A percentile compares a stretch with the other conserved stretches of the same genome.
Conservation (phyloP, 2,888 invertebrate genomes). For the Salticus scenicus region DNA sequence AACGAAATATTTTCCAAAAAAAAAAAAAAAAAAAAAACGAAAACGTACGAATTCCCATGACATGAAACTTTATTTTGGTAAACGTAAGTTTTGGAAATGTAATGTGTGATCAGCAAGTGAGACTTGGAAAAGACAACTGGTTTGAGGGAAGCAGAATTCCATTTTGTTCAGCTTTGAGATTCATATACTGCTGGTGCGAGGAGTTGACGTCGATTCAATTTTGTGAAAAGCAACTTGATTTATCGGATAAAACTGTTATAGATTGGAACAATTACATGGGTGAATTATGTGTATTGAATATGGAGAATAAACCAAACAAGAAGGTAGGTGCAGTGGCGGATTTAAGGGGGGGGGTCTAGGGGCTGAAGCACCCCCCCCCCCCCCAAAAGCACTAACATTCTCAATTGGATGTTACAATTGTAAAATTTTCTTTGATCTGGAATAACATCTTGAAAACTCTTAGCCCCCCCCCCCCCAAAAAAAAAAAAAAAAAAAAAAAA, state of each 20-base stretch:
- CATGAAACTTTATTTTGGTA: slow-evolving; percentile 2
- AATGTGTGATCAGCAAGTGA: background rate
- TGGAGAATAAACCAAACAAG: background rate
- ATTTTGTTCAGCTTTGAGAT: slow-evolving; percentile 25
- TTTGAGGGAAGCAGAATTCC: slow-evolving; percentile 30
- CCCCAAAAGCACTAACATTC: too few species aligned
- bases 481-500: too few species aligned
- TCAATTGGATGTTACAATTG: too few species aligned
- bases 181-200: slow-evolving; percentile 25
- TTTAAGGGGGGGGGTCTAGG: too few species aligned
- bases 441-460: too few species aligned
- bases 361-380: too few species aligned
- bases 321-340: background rate
- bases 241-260: slow-evolving; percentile 16
- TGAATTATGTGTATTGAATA: too few species aligned
- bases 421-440: too few species aligned
- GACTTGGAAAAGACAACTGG: slow-evolving; percentile 23
- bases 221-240: slow-evolving; percentile 22
- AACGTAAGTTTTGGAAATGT: background rate
- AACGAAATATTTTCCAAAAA: too few species aligned
- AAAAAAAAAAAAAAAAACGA: background rate
- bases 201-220: slow-evolving; percentile 28
- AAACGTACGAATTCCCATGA: background rate
- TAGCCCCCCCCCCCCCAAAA: too few species aligned
- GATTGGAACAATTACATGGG: too few species aligned